Evolutionary conservation across 2,888 invertebrate genomes (phyloP).

Genomic region (Chrysotoxum bicinctum): DNA sequence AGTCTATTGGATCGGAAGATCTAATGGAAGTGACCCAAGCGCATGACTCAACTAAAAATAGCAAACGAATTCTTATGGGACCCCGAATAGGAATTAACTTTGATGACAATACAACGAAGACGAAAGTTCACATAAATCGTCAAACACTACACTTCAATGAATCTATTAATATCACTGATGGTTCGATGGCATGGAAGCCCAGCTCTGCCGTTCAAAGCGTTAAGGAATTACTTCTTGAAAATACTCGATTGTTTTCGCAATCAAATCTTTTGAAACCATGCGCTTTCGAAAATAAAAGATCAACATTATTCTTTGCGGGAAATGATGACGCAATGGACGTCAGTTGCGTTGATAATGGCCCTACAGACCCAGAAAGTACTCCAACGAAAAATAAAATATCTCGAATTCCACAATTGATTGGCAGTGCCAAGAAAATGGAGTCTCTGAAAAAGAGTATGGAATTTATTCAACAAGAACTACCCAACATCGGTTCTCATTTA

Average conservation of each 20-base stretch:
- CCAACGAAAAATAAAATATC: constrained; percentile 48
- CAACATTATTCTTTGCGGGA: constrained; percentile 9
- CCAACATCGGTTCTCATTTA: constrained; percentile 15
- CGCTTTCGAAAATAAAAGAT: not conserved
- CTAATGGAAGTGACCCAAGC: not conserved
- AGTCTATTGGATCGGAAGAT: not conserved
- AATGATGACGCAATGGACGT: constrained; percentile 41
- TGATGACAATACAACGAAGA: not conserved
- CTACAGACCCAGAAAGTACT: constrained; percentile 23
- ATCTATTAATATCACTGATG: not conserved
- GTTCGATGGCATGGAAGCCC: not conserved
- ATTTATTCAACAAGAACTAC: constrained; percentile 47
- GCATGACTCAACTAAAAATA: not conserved
- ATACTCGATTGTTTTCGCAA: constrained; percentile 37
- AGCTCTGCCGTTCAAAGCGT: constrained; percentile 22
- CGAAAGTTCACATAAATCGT: not conserved
- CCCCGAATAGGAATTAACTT: not conserved
- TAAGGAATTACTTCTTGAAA: constrained; percentile 46
- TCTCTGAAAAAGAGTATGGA: constrained; percentile 56
- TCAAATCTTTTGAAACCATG: constrained; percentile 6
- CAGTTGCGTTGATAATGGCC: constrained; percentile 16
- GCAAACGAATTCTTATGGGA: not conserved
- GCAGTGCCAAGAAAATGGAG: constrained; percentile 55
- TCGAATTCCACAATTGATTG: constrained; percentile 61
- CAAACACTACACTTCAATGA: constrained; percentile 30